Percentiles rank a stretch among this genome's conserved stretches.
Evolutionary conservation across 2,113 vertebrate species (phyloP).

Genomic region (Chionodraco myersi): DNA sequence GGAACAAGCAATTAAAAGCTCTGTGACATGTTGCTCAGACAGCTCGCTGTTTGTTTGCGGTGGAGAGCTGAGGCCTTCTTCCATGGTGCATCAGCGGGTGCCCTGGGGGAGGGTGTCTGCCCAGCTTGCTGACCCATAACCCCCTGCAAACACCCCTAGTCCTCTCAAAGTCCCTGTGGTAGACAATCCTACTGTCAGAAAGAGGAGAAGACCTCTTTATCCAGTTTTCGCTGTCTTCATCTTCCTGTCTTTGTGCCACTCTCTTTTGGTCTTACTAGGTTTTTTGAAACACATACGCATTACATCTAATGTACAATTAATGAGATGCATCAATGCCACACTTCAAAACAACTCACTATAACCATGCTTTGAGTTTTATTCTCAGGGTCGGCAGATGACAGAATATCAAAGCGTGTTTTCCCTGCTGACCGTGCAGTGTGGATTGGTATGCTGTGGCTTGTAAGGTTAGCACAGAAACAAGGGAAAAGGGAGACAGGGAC

Average conservation of each 20-base stretch:
- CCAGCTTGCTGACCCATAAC: constrained; percentile 83
- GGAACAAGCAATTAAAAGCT: constrained; percentile 82
- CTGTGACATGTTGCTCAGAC: constrained; percentile 80
- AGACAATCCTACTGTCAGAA: constrained; percentile 81
- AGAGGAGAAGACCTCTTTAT: constrained; percentile 77
- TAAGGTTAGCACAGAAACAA: constrained; percentile 65
- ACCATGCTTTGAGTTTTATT: constrained; percentile 36
- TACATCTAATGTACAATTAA: constrained; percentile 22
- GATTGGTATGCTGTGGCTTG: constrained; percentile 64
- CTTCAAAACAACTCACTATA: constrained; percentile 22
- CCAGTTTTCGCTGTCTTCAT: constrained; percentile 65
- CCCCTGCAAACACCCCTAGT: constrained; percentile 77
- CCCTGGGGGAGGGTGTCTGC: constrained; percentile 77
- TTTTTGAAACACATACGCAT: constrained; percentile 27
- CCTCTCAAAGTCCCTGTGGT: constrained; percentile 72
- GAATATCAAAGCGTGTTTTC: constrained; percentile 67
- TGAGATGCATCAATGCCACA: constrained; percentile 20
- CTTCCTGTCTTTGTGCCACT: constrained; percentile 26
- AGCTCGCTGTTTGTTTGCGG: constrained; percentile 81
- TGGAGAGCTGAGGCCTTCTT: constrained; percentile 74
- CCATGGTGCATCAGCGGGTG: constrained; percentile 68
- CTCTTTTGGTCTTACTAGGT: constrained; percentile 9
- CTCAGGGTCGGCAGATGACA: constrained; percentile 43
- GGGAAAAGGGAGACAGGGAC: constrained; percentile 61
- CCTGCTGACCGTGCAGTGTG: constrained; percentile 46